Percentiles rank a stretch among this genome's conserved stretches.
Conservation (phyloP, 2,113 vertebrate species). For the Pachycephala philippinensis region DNA sequence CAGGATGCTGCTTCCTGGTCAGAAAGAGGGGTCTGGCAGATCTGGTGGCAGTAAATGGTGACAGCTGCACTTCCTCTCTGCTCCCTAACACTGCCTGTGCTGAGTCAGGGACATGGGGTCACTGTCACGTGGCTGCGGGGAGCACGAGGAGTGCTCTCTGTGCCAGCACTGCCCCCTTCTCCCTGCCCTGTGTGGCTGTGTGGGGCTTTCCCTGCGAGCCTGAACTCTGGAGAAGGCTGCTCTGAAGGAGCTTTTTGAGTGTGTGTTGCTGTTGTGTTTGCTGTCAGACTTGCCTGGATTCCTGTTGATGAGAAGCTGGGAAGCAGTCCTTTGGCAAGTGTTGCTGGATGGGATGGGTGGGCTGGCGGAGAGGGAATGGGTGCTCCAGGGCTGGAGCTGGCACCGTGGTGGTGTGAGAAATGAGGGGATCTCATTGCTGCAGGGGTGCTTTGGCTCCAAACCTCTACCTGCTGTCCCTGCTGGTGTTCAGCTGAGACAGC, state of each 20-base stretch:
- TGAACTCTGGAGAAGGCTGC: background rate
- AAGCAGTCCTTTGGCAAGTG: background rate
- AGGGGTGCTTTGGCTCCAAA: background rate
- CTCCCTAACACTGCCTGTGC: background rate
- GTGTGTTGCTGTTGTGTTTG: background rate
- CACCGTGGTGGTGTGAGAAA: accelerated
- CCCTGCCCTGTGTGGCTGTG: background rate
- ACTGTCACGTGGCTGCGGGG: background rate
- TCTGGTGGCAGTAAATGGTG: accelerated
- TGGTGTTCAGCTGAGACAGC: background rate
- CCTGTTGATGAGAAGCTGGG: background rate
- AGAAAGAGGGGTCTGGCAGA: background rate
- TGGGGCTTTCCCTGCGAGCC: background rate
- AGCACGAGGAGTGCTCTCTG: background rate
- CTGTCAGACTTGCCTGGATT: background rate
- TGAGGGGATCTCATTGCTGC: accelerated
- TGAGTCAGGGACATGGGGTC: background rate
- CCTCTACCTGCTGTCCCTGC: background rate
- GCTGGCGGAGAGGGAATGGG: background rate
- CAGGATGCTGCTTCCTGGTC: accelerated
- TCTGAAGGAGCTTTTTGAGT: background rate
- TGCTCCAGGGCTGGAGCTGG: accelerated
- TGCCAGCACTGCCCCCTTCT: background rate
- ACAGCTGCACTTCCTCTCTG: background rate
- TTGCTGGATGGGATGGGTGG: background rate